Evolutionary conservation across 2,797 vertebrate genomes (phyloP).

Genomic region (Tokudaia muenninki): DNA sequence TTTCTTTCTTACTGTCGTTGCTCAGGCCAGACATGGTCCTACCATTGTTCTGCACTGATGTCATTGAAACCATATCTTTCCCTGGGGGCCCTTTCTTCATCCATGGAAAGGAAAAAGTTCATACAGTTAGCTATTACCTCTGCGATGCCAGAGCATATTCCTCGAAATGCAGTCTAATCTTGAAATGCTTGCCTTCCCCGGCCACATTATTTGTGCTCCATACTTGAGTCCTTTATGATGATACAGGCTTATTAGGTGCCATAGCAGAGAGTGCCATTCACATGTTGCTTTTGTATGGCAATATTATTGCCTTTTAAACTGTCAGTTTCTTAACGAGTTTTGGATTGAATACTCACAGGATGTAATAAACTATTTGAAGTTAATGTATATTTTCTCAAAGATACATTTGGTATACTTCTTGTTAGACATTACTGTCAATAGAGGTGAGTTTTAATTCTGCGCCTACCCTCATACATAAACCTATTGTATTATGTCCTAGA

Average conservation of each 20-base stretch:
- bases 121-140: background rate
- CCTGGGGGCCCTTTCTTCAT: background rate
- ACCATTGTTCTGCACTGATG: background rate
- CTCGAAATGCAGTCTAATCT: background rate
- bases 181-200: background rate
- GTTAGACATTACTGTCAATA: background rate
- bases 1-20: background rate
- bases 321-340: constrained; percentile 48
- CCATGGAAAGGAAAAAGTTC: background rate
- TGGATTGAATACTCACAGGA: background rate
- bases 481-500: background rate
- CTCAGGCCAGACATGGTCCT: background rate
- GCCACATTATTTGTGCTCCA: background rate
- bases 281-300: background rate
- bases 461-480: background rate
- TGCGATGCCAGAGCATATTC: background rate
- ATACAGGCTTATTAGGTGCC: background rate
- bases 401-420: background rate
- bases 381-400: constrained; percentile 36
- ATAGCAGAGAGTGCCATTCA: background rate
- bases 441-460: constrained; percentile 18
- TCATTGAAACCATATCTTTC: background rate
- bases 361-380: constrained; percentile 45
- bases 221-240: background rate
- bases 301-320: constrained; percentile 40